A percentile compares a stretch with the other conserved stretches of the same genome.
phyloP scores from a whole-genome alignment of 2,888 invertebrate species.

The Nephrotoma guestfalica region DNA sequence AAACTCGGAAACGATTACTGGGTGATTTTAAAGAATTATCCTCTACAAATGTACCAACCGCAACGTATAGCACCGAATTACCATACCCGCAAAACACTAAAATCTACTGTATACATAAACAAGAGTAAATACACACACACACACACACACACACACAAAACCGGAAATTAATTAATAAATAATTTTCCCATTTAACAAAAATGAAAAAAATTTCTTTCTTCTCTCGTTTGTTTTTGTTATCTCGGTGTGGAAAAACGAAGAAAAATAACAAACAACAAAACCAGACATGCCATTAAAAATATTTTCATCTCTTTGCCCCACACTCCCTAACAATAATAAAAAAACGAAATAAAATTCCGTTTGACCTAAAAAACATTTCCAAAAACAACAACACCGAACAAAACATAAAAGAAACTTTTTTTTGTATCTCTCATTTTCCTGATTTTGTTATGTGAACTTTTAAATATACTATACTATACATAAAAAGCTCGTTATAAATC shows the following conservation, averaged over 20 bases:
- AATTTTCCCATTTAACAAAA: neutral
- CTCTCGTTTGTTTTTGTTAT: neutral
- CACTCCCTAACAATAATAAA: neutral
- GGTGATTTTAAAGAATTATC: too few species aligned
- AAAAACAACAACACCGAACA: neutral
- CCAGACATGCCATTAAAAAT: neutral
- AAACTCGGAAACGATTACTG: too few species aligned
- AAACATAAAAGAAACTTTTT: neutral
- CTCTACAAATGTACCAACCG: too few species aligned
- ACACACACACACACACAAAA: neutral
- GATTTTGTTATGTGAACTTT: neutral
- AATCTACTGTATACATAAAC: neutral
- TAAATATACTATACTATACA: neutral
- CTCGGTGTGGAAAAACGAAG: neutral
- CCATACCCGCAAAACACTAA: too few species aligned
- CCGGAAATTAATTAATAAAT: neutral
- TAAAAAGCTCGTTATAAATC: neutral
- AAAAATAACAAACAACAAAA: neutral
- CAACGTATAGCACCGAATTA: too few species aligned
- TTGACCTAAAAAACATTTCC: neutral
- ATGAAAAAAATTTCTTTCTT: neutral
- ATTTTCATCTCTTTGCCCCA: neutral
- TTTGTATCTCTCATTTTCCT: neutral
- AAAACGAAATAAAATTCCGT: neutral
- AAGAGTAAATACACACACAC: neutral